These are phyloP conservation scores for Marisa cornuarietis DNA, from an alignment of 1,140 invertebrate species.

Conservation along the genomic window DNA sequence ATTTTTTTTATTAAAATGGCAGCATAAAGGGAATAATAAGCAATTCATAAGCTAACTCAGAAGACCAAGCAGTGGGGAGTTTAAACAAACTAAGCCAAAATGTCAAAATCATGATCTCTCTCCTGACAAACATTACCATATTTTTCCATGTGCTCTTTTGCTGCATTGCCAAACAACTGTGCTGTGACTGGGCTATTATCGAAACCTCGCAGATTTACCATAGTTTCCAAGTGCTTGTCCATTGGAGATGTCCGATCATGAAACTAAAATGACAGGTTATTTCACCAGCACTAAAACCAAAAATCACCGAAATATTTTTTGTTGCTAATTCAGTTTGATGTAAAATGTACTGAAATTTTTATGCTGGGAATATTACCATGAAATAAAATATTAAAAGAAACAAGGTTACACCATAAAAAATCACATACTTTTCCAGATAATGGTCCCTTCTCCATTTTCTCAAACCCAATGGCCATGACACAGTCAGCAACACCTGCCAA, in stretches of 20 bases:
- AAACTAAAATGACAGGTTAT: constrained; percentile 70
- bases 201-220: constrained; percentile 84
- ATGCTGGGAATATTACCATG: too few species aligned
- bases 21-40: too few species aligned
- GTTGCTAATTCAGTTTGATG: too few species aligned
- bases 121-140: constrained; percentile 72
- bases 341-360: too few species aligned
- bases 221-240: constrained; percentile 89
- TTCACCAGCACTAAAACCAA: too few species aligned
- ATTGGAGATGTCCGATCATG: constrained; percentile 91
- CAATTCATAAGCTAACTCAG: too few species aligned
- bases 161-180: constrained; percentile 97
- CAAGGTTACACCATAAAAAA: neutral
- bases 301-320: too few species aligned
- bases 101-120: too few species aligned
- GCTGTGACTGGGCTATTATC: constrained; percentile 85
- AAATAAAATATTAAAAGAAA: neutral
- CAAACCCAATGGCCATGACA: constrained; percentile 92
- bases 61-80: too few species aligned
- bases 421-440: constrained; percentile 76
- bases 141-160: constrained; percentile 95
- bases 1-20: too few species aligned
- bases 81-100: too few species aligned
- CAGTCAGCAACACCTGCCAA: constrained; percentile 79
- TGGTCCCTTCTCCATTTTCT: constrained; percentile 96